Base-by-base conservation (phyloP, 2,797 vertebrate genomes). In the Gobio occitaniae region DNA sequence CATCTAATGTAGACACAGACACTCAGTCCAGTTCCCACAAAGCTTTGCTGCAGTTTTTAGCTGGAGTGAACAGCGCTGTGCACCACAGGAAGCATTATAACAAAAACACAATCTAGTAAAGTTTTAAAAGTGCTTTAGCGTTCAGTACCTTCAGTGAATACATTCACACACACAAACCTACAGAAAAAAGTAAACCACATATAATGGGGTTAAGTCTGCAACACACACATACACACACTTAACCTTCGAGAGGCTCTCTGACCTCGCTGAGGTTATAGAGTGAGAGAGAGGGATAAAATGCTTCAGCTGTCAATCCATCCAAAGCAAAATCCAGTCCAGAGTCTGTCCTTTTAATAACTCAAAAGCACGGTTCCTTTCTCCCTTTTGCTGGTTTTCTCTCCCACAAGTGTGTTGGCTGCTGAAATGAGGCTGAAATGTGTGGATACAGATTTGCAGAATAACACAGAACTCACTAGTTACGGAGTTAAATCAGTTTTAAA, bases 121-220 rank as follows among this genome's bases (percentile, higher is more conserved):
- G 41, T 72, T 93, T 90, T 90, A 94, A 91, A 96, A 95, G 94
- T 95, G 94, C 94, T 95, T 95, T 92, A 93, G 90, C 93, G 89
- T 91, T 93, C 91, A 91, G 92, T 93, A 93, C 91, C 90, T 89
- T 93, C 91, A 88, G 91, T 63, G 66, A 78, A 87, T 94, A 94
- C 93, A 94, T 93, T 93, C 93, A 92, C 79, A 80, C 21, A 69
- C 25, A 81, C 65, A 79, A 17, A 78, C 32, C 83, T 10, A 89
- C 32, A 79, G 16, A 68, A 48, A 71, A 69, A 81, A 88, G 6
- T 19, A 52, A 78, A 36, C n/a, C 48, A 76, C 52, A 87, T 47
- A 52, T 36, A 66, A 69, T 19, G 3, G 47, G 71, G n/a, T 44
- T 17, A 47, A 16, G 16, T 75, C 38, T 47, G 48, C 36, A 71